Evolutionary conservation across 2,797 vertebrate genomes (phyloP).

Genomic region (Anguilla obscura): DNA sequence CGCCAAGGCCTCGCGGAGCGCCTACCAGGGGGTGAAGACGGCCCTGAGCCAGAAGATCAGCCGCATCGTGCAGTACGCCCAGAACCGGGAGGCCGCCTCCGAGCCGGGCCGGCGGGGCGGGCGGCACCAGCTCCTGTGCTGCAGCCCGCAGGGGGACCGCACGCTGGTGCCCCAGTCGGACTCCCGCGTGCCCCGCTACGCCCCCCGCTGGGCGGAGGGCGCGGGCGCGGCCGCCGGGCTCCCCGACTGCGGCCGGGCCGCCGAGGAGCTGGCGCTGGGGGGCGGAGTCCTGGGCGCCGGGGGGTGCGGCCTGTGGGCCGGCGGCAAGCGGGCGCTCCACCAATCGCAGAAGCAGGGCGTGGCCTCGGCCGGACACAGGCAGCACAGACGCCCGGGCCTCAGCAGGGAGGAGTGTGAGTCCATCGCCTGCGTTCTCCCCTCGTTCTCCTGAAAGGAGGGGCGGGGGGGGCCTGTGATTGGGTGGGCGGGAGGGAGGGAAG

Average conservation of each 20-base stretch:
- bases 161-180: constrained; percentile 84
- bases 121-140: constrained; percentile 80
- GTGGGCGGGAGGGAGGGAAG: not conserved
- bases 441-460: not conserved
- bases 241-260: constrained; percentile 64
- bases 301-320: constrained; percentile 67
- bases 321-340: constrained; percentile 53
- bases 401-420: constrained; percentile 87
- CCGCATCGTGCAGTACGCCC: constrained; percentile 92
- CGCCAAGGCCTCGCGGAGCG: constrained; percentile 85
- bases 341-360: constrained; percentile 64
- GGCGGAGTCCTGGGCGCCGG: constrained; percentile 67
- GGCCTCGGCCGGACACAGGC: constrained; percentile 50
- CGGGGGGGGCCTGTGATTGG: not conserved
- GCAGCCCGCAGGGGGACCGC: constrained; percentile 80
- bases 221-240: constrained; percentile 56
- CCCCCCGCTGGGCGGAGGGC: constrained; percentile 80
- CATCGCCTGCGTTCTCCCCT: not conserved
- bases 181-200: constrained; percentile 88
- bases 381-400: constrained; percentile 57
- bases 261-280: constrained; percentile 69
- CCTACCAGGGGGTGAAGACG: constrained; percentile 92
- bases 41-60: constrained; percentile 91
- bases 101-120: constrained; percentile 73
- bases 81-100: constrained; percentile 86